phyloP scores from a whole-genome alignment of 2,888 invertebrate genomes.

The Stenichneumon culpator region DNA sequence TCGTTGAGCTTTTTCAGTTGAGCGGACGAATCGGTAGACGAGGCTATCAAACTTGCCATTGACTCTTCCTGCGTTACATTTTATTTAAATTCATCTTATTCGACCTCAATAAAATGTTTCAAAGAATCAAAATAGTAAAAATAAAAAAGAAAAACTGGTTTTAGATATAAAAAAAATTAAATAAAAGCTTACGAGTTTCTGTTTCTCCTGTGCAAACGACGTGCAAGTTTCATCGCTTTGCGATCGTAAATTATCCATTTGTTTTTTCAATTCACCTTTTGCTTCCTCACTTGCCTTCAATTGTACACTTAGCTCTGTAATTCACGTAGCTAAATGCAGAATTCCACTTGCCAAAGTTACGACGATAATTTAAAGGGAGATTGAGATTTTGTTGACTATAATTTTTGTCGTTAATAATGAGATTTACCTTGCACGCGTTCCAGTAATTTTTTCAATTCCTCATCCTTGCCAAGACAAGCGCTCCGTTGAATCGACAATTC shows the following conservation, averaged over 20 bases:
- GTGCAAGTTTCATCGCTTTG: slow-evolving; percentile 83
- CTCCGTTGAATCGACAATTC: slow-evolving; percentile 86
- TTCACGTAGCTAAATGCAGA: slow-evolving; percentile 39
- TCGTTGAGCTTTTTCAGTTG: slow-evolving; percentile 87
- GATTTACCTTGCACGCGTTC: slow-evolving; percentile 75
- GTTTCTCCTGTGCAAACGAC: slow-evolving; percentile 77
- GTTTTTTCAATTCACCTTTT: slow-evolving; percentile 86
- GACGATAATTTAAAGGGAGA: not conserved
- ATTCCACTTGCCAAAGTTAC: slow-evolving; percentile 11
- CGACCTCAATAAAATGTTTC: not conserved
- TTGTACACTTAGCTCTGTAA: slow-evolving; percentile 86
- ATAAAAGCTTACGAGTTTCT: slow-evolving; percentile 78
- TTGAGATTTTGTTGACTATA: not conserved
- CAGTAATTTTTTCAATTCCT: slow-evolving; percentile 84
- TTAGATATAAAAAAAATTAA: not conserved
- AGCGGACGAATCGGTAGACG: slow-evolving; percentile 87
- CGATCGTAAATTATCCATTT: slow-evolving; percentile 84
- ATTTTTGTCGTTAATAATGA: not conserved
- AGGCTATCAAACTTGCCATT: slow-evolving; percentile 87
- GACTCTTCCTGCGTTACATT: slow-evolving; percentile 77
- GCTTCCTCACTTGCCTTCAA: slow-evolving; percentile 86
- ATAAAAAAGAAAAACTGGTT: not conserved
- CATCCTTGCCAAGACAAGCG: slow-evolving; percentile 84
- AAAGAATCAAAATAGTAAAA: not conserved
- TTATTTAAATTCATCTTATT: slow-evolving; percentile 9